These are phyloP conservation scores for Parauchenoglanis ngamensis DNA, from an alignment of 2,797 vertebrate genomes.

Conservation along the genomic window DNA sequence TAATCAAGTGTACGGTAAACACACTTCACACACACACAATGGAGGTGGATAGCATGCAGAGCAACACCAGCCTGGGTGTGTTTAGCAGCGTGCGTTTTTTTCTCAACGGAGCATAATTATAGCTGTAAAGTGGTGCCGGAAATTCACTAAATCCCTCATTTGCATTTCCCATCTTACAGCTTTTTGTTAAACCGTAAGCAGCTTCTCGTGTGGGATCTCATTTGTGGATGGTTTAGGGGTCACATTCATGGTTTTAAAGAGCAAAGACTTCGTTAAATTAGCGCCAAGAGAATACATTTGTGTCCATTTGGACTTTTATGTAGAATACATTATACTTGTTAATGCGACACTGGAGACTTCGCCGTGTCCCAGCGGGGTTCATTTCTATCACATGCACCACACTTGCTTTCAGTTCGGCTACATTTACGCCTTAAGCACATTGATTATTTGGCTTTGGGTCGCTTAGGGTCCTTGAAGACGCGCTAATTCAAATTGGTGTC, in stretches of 20 bases:
- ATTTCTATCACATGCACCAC: not conserved
- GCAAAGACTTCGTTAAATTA: not conserved
- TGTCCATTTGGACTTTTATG: not conserved
- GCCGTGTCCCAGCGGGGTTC: not conserved
- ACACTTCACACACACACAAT: slow-evolving; percentile 22
- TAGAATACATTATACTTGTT: not conserved
- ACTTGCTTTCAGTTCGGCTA: not conserved
- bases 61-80: slow-evolving; percentile 1
- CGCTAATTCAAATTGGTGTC: not conserved
- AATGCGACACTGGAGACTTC: not conserved
- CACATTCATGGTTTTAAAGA: slow-evolving; percentile 13
- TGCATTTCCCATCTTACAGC: slow-evolving; percentile 22
- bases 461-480: not conserved
- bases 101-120: slow-evolving; percentile 12
- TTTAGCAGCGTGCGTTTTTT: not conserved
- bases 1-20: slow-evolving; percentile 8
- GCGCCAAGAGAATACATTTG: not conserved
- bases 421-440: not conserved
- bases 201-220: not conserved
- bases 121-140: not conserved
- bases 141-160: slow-evolving; percentile 46
- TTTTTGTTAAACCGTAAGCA: slow-evolving; percentile 4
- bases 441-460: not conserved
- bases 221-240: not conserved
- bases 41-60: not conserved